These are phyloP conservation scores for Tragelaphus scriptus DNA, from an alignment of 2,113 vertebrate species.

Conservation along the genomic window DNA sequence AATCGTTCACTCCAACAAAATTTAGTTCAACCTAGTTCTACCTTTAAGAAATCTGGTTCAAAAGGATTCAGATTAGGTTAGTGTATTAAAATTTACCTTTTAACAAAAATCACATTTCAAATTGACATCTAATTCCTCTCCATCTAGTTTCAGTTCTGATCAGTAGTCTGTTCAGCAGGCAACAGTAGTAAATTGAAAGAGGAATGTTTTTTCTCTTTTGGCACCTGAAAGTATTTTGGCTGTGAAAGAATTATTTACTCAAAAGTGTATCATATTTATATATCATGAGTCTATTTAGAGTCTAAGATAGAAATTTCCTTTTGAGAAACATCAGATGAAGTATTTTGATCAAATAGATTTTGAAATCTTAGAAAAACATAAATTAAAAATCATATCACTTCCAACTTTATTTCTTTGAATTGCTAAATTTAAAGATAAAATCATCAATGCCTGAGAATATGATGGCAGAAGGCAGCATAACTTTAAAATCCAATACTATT, in stretches of 20 bases:
- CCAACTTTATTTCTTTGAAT: background rate
- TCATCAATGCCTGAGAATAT: conserved; percentile 68
- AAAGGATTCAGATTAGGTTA: background rate
- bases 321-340: background rate
- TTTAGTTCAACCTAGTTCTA: background rate
- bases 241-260: conserved; percentile 25
- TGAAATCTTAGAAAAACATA: background rate
- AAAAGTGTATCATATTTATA: background rate
- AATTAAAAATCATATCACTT: background rate
- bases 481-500: conserved; percentile 47
- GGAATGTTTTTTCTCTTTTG: background rate
- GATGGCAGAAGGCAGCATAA: conserved; percentile 68
- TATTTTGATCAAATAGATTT: background rate
- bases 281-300: background rate
- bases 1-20: background rate
- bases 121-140: background rate
- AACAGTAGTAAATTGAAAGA: background rate
- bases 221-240: background rate
- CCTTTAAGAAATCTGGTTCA: background rate
- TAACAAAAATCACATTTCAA: background rate
- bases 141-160: background rate
- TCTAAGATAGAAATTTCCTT: background rate
- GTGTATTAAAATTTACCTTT: background rate
- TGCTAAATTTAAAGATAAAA: conserved; percentile 56
- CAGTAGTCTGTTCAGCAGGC: background rate